Percentiles rank a stretch among this genome's conserved stretches.
Conservation (phyloP, 2,113 vertebrate species). For the Beaufortia kweichowensis region DNA sequence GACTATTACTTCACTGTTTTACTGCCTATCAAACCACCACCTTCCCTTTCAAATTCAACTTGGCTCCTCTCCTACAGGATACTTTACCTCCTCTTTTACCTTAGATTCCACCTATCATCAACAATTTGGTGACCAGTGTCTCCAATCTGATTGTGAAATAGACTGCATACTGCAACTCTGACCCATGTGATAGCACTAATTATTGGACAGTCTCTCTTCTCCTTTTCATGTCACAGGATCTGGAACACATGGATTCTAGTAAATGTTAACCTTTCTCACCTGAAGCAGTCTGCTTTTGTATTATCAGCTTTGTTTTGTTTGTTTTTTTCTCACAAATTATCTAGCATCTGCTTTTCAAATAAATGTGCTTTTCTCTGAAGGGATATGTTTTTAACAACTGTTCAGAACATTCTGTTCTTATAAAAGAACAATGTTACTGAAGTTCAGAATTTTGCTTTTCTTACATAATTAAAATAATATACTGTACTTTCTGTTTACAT, state of each 20-base stretch:
- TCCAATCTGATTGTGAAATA: too few species aligned
- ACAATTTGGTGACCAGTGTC: neutral
- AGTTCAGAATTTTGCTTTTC: neutral
- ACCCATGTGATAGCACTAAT: slow-evolving; percentile 10
- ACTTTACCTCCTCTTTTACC: neutral
- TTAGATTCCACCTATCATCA: neutral
- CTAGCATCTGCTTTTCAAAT: neutral
- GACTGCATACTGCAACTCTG: neutral
- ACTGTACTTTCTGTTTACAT: neutral
- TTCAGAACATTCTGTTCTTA: neutral
- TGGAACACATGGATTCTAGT: neutral
- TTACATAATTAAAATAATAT: too few species aligned
- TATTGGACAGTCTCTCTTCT: neutral
- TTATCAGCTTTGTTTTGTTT: neutral
- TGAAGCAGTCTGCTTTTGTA: neutral
- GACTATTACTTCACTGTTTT: neutral
- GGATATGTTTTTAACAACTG: neutral
- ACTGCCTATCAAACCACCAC: neutral
- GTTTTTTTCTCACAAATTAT: neutral
- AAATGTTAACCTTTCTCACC: slow-evolving; percentile 12
- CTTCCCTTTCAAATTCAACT: neutral
- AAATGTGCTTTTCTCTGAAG: neutral
- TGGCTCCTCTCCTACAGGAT: neutral
- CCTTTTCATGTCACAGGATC: neutral
- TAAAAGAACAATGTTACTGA: neutral